A percentile compares a stretch with the other conserved stretches of the same genome.
These are phyloP conservation scores for Hiodon tergisus DNA, from an alignment of 2,113 vertebrate species.

Conservation along the genomic window DNA sequence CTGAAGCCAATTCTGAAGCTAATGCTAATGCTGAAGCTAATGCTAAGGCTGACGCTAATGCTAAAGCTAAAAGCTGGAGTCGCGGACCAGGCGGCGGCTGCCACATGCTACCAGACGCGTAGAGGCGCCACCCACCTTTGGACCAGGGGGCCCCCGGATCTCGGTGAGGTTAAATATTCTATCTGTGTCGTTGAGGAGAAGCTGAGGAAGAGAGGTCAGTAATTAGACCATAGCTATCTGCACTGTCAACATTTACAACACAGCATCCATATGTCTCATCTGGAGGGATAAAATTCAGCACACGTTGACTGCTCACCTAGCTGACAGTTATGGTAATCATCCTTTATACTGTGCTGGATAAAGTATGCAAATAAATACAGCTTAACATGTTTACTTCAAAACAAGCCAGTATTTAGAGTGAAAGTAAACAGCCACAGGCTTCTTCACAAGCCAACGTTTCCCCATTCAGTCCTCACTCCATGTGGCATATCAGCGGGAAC, in stretches of 20 bases:
- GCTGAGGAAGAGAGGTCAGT: slow-evolving; percentile 46
- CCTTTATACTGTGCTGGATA: background rate
- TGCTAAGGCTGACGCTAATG: too few species aligned
- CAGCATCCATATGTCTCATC: background rate
- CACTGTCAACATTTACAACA: background rate
- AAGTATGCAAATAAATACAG: background rate
- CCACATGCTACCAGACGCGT: too few species aligned
- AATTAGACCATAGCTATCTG: background rate
- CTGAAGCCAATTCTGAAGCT: background rate
- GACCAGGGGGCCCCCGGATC: slow-evolving; percentile 66
- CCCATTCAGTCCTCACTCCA: background rate
- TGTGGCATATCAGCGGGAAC: background rate
- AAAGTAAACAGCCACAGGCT: background rate
- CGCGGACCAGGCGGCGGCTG: background rate
- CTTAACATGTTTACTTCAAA: background rate
- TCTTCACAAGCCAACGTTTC: background rate
- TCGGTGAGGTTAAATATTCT: slow-evolving; percentile 66
- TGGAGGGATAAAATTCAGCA: background rate
- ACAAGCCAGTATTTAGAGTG: background rate
- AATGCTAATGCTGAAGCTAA: too few species aligned
- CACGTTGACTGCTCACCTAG: background rate
- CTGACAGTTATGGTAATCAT: too few species aligned
- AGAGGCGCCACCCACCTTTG: slow-evolving; percentile 60
- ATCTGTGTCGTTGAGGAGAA: slow-evolving; percentile 66
- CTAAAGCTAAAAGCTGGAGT: too few species aligned